Conservation (phyloP, 2,113 vertebrate genomes). For the Sula dactylatra region DNA sequence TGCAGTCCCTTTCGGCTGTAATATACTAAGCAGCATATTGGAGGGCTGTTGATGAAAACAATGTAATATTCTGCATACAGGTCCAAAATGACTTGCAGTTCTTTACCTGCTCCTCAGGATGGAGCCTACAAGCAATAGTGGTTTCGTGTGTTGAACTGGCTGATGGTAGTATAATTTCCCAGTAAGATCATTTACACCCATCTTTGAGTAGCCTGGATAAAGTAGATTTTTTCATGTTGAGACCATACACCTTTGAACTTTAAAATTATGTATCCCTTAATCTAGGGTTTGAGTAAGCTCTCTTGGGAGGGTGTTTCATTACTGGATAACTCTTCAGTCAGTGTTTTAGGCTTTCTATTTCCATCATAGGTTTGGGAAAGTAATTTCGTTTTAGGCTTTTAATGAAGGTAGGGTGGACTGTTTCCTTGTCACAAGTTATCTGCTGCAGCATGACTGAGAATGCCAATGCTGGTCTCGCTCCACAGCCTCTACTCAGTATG, state of each 20-base stretch:
- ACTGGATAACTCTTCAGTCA: not conserved
- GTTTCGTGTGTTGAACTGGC: not conserved
- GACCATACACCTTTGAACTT: not conserved
- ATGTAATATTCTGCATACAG: not conserved
- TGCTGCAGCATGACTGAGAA: not conserved
- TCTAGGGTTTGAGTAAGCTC: not conserved
- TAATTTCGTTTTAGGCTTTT: not conserved
- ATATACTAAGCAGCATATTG: not conserved
- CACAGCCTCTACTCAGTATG: not conserved
- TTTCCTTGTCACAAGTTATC: not conserved
- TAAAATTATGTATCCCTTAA: not conserved
- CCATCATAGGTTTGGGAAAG: not conserved
- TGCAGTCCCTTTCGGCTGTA: not conserved
- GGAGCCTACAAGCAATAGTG: not conserved
- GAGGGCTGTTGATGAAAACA: not conserved
- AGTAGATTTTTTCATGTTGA: not conserved
- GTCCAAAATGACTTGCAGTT: not conserved
- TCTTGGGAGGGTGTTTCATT: not conserved
- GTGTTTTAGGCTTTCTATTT: not conserved
- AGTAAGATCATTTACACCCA: fast-evolving
- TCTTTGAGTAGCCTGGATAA: not conserved
- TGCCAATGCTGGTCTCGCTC: not conserved
- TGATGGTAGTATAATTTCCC: not conserved
- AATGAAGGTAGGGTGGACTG: not conserved
- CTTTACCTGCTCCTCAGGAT: not conserved